These are phyloP conservation scores for Platichthys stellatus DNA, from an alignment of 2,113 vertebrate species.

Conservation along the genomic window DNA sequence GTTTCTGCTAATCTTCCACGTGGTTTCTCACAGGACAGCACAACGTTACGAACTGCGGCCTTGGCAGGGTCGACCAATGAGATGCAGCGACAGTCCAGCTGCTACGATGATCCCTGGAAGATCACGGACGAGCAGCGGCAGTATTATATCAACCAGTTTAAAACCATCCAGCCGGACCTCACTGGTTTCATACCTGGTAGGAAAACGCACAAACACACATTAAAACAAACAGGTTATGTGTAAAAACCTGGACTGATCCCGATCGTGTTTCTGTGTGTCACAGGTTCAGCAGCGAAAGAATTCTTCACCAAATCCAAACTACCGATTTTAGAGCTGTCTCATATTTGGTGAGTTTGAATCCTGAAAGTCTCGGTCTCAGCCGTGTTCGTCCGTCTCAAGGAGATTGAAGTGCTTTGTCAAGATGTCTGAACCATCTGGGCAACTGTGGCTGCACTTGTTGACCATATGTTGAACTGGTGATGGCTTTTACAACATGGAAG, in stretches of 20 bases:
- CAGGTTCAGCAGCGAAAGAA: slow-evolving; percentile 98
- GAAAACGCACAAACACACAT: background rate
- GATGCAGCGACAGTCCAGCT: slow-evolving; percentile 97
- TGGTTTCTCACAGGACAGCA: slow-evolving; percentile 77
- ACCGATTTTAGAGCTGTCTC: slow-evolving; percentile 98
- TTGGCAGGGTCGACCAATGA: slow-evolving; percentile 92
- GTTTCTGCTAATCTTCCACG: slow-evolving; percentile 1
- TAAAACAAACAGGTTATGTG: accelerated
- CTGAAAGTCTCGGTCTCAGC: background rate
- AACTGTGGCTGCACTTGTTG: too few species aligned
- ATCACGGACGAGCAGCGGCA: slow-evolving; percentile 99
- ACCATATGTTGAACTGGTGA: too few species aligned
- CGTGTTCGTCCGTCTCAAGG: background rate
- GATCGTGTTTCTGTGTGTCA: background rate
- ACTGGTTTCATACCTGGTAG: slow-evolving; percentile 98
- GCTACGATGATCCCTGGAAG: slow-evolving; percentile 98
- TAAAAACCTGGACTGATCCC: background rate
- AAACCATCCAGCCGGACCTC: slow-evolving; percentile 98
- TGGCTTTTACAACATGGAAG: too few species aligned
- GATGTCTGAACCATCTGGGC: too few species aligned
- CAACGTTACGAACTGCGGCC: slow-evolving; percentile 93
- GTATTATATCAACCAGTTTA: slow-evolving; percentile 99
- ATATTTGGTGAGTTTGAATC: slow-evolving; percentile 92
- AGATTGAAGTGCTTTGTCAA: background rate
- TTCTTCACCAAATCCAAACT: slow-evolving; percentile 99